Conservation (phyloP, 2,797 vertebrate species). For the Xerus rutilus region DNA sequence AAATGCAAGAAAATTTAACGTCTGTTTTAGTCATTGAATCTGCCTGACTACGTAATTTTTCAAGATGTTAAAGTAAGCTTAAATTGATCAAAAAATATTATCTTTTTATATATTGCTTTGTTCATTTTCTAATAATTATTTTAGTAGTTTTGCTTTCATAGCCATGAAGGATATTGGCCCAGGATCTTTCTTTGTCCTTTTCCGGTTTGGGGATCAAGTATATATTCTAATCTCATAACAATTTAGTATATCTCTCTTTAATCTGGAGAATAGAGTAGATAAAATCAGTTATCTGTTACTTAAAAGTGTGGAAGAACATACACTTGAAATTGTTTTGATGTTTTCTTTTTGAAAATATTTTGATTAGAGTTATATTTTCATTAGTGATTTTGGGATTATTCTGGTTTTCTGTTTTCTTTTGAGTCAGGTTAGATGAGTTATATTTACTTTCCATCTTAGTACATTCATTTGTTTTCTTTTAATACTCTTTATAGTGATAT, state of each 20-base stretch:
- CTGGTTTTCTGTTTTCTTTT: neutral
- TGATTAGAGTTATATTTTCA: neutral
- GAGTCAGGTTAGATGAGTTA: neutral
- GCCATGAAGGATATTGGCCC: neutral
- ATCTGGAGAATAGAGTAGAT: neutral
- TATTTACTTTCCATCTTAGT: neutral
- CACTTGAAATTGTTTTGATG: neutral
- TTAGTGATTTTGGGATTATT: neutral
- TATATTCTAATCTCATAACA: neutral
- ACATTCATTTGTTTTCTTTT: neutral
- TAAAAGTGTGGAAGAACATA: neutral
- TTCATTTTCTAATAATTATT: neutral
- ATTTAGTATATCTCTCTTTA: neutral
- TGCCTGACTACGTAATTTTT: neutral
- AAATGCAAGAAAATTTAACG: conserved; percentile 30
- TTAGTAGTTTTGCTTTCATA: neutral
- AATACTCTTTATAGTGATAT: neutral
- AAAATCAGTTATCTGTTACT: neutral
- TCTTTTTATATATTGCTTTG: neutral
- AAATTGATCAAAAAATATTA: neutral
- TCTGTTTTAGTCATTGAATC: neutral
- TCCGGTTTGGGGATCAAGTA: neutral
- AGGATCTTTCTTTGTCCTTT: neutral
- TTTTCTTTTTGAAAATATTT: conserved; percentile 1
- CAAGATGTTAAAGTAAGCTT: conserved; percentile 3